Evolutionary conservation across 2,797 vertebrate genomes (phyloP).

Genomic region (Eulemur mongoz): DNA sequence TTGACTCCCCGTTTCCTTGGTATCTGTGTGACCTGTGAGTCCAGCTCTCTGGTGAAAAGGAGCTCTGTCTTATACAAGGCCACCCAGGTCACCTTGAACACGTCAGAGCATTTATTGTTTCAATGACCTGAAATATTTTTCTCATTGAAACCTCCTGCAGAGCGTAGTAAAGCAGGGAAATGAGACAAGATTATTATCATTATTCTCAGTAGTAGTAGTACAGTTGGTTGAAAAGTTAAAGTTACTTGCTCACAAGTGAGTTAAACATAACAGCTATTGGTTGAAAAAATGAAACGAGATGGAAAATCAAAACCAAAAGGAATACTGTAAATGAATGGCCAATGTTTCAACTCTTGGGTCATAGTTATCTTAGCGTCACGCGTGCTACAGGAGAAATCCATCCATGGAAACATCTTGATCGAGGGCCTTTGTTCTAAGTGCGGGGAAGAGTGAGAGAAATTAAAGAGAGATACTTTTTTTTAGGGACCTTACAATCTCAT

Average conservation of each 20-base stretch:
- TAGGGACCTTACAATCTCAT: not conserved
- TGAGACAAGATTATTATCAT: not conserved
- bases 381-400: not conserved
- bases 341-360: not conserved
- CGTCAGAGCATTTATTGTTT: not conserved
- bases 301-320: not conserved
- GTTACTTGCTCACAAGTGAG: not conserved
- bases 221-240: not conserved
- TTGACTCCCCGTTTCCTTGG: not conserved
- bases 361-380: not conserved
- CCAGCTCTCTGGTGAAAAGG: not conserved
- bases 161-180: not conserved
- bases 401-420: not conserved
- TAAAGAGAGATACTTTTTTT: not conserved
- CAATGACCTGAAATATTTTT: not conserved
- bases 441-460: not conserved
- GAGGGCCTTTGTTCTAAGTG: not conserved
- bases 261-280: not conserved
- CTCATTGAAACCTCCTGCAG: not conserved
- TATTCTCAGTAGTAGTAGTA: not conserved
- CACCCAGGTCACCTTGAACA: not conserved
- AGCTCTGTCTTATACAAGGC: not conserved
- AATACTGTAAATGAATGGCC: not conserved
- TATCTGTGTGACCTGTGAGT: not conserved
- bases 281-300: slow-evolving; percentile 9